phyloP scores from a whole-genome alignment of 2,888 invertebrate species.

The Chloromyia formosa region DNA sequence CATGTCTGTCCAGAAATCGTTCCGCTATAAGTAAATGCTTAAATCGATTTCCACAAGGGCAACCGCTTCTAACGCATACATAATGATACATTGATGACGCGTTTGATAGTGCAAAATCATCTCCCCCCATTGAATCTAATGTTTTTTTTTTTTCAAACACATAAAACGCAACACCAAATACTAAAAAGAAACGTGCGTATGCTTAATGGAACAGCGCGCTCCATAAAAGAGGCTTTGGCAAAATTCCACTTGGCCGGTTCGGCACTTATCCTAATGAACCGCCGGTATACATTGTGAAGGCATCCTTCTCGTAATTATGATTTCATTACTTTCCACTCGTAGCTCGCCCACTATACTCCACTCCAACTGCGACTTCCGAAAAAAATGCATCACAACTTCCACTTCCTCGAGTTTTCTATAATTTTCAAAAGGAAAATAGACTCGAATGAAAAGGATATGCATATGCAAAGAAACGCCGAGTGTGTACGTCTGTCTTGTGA shows the following conservation, averaged over 20 bases:
- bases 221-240: neutral
- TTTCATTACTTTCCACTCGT: neutral
- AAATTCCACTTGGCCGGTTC: neutral
- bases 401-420: neutral
- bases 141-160: too few species aligned
- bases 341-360: neutral
- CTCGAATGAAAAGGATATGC: neutral
- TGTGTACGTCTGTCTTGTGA: neutral
- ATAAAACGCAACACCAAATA: too few species aligned
- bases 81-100: too few species aligned
- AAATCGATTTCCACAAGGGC: too few species aligned
- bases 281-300: neutral
- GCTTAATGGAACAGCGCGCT: neutral
- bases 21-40: too few species aligned
- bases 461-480: neutral
- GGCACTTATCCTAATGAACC: neutral
- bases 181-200: neutral
- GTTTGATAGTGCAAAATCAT: too few species aligned
- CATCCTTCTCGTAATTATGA: neutral
- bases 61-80: too few species aligned
- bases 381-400: neutral
- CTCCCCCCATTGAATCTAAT: too few species aligned
- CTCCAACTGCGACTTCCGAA: neutral
- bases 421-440: neutral
- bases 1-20: too few species aligned